A percentile compares a stretch with the other conserved stretches of the same genome.
Evolutionary conservation across 2,888 invertebrate genomes (phyloP).

Genomic region (Odontomyia ornata): DNA sequence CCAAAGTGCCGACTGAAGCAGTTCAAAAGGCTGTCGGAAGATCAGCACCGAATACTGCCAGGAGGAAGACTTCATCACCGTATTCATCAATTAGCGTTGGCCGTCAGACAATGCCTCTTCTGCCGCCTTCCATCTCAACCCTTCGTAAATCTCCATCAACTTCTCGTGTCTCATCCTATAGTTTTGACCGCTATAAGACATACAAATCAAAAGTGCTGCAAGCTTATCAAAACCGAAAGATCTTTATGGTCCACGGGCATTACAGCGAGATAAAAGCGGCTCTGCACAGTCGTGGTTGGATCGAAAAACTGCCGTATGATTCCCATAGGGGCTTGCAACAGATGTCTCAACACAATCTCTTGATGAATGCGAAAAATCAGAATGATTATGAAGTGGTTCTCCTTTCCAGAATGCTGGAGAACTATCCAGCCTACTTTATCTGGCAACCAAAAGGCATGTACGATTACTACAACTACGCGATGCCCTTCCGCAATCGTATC

Average conservation of each 20-base stretch:
- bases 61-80: neutral
- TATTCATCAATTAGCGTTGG: neutral
- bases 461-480: constrained; percentile 55
- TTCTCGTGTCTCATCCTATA: constrained; percentile 50
- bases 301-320: constrained; percentile 71
- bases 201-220: constrained; percentile 38
- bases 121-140: neutral
- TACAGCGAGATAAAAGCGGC: constrained; percentile 63
- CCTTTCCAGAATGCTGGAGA: constrained; percentile 70
- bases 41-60: no score
- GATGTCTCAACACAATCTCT: constrained; percentile 56
- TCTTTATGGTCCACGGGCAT: constrained; percentile 60
- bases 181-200: constrained; percentile 45
- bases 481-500: constrained; percentile 59
- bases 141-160: neutral
- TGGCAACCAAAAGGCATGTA: constrained; percentile 68
- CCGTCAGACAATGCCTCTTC: neutral
- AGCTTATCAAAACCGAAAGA: constrained; percentile 59
- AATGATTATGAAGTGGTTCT: constrained; percentile 63
- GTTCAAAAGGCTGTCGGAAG: neutral
- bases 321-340: constrained; percentile 56
- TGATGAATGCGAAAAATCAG: constrained; percentile 58
- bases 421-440: constrained; percentile 74
- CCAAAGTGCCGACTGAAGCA: no score
- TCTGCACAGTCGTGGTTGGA: constrained; percentile 74